A percentile compares a stretch with the other conserved stretches of the same genome.
Conservation (phyloP, 2,888 invertebrate species). For the Atrina japonica region DNA sequence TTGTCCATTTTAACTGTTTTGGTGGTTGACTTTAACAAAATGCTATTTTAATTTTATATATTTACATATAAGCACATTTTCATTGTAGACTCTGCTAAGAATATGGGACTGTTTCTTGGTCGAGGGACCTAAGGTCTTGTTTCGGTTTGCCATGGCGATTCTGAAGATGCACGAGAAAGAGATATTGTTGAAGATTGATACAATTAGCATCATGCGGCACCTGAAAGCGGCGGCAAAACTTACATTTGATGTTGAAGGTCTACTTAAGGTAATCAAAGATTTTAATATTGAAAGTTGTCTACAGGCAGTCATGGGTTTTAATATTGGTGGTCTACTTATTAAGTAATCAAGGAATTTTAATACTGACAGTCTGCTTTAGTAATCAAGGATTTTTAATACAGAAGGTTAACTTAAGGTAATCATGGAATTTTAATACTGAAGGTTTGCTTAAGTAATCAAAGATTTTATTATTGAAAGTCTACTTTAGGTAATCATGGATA, state of each 20-base stretch:
- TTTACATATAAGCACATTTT: no score
- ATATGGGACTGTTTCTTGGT: conserved; percentile 83
- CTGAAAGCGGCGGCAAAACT: conserved; percentile 82
- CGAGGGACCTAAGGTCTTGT: conserved; percentile 83
- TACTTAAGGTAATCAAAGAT: conserved; percentile 79
- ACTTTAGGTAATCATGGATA: no score
- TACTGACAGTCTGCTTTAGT: not conserved
- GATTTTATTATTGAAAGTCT: no score
- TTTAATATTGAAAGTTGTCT: no score
- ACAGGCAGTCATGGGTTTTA: not conserved
- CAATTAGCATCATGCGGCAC: conserved; percentile 82
- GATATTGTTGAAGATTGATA: conserved; percentile 81
- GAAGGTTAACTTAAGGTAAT: conserved; percentile 74
- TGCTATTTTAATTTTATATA: no score
- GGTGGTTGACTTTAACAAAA: no score
- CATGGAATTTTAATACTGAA: conserved; percentile 42
- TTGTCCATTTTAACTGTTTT: no score
- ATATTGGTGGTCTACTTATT: not conserved
- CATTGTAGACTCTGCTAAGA: conserved; percentile 81
- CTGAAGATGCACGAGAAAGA: conserved; percentile 82
- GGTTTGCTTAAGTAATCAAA: no score
- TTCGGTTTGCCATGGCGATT: conserved; percentile 83
- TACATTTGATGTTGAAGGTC: conserved; percentile 81
- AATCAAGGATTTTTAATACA: no score
- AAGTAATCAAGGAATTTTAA: not conserved